Evolutionary conservation across 2,797 vertebrate species (phyloP).

Genomic region (Falco biarmicus): DNA sequence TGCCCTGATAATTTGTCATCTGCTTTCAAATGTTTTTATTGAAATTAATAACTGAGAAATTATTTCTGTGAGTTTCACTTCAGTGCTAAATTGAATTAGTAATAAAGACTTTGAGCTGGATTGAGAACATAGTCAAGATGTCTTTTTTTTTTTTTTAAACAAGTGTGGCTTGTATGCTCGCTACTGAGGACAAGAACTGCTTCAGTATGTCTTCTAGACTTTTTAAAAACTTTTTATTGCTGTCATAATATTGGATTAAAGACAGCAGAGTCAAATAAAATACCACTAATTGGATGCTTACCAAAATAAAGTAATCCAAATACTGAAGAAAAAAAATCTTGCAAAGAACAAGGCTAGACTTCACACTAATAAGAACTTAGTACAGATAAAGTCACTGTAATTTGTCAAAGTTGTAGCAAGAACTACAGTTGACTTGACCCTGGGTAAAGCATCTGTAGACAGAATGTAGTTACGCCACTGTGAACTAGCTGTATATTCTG

Average conservation of each 20-base stretch:
- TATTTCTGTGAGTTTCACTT: not conserved
- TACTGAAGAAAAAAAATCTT: conserved; percentile 22
- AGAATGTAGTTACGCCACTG: not conserved
- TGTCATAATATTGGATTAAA: conserved; percentile 24
- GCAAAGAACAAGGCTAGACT: conserved; percentile 16
- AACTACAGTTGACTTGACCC: not conserved
- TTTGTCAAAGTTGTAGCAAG: not conserved
- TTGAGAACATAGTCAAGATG: not conserved
- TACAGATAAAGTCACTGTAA: conserved; percentile 24
- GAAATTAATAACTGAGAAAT: not conserved
- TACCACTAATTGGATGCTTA: not conserved
- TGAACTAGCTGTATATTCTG: not conserved
- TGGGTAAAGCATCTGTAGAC: not conserved
- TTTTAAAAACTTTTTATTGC: conserved; percentile 5
- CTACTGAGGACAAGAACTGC: not conserved
- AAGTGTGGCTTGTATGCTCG: not conserved
- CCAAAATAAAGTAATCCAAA: not conserved
- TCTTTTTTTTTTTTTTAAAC: not conserved
- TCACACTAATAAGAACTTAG: not conserved
- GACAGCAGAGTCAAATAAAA: conserved; percentile 36
- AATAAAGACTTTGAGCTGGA: not conserved
- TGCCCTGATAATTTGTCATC: not conserved
- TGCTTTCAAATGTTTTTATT: not conserved
- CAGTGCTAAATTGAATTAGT: not conserved
- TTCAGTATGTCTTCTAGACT: not conserved